Evolutionary conservation across 2,113 vertebrate genomes (phyloP).

Genomic region (Hyaena hyaena): DNA sequence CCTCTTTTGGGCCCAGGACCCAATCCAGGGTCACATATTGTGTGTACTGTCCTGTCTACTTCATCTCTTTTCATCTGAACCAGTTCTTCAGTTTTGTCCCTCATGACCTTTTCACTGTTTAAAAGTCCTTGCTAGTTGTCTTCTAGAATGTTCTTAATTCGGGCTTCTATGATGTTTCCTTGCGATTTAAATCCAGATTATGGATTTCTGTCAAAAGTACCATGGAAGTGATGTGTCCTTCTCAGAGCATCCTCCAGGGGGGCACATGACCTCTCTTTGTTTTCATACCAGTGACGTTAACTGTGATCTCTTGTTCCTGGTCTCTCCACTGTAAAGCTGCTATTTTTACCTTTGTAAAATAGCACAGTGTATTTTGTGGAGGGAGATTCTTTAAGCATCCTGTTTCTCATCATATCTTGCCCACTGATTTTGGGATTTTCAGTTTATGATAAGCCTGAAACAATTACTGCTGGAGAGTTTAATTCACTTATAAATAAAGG

Average conservation of each 20-base stretch:
- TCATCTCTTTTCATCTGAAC: not conserved
- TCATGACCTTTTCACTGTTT: not conserved
- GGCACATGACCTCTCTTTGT: accelerated
- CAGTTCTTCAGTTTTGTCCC: not conserved
- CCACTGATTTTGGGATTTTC: constrained; percentile 11
- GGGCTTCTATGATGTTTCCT: not conserved
- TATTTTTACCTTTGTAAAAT: not conserved
- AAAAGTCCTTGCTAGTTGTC: not conserved
- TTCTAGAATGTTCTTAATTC: not conserved
- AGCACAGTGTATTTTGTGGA: not conserved
- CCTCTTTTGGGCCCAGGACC: not conserved
- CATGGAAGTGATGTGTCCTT: not conserved
- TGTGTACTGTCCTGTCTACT: not conserved
- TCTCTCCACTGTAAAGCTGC: not conserved
- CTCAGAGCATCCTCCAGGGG: not conserved
- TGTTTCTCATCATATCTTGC: not conserved
- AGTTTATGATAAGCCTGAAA: not conserved
- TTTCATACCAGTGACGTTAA: not conserved
- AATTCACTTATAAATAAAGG: constrained; percentile 51
- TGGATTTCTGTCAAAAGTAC: not conserved
- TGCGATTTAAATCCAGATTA: not conserved
- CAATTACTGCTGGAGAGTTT: not conserved
- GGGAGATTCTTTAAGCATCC: not conserved
- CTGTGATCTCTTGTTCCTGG: not conserved
- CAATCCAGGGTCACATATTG: not conserved